Base-by-base conservation (phyloP, 92 coral and sea anemone species). In the Actinernus sp. region DNA sequence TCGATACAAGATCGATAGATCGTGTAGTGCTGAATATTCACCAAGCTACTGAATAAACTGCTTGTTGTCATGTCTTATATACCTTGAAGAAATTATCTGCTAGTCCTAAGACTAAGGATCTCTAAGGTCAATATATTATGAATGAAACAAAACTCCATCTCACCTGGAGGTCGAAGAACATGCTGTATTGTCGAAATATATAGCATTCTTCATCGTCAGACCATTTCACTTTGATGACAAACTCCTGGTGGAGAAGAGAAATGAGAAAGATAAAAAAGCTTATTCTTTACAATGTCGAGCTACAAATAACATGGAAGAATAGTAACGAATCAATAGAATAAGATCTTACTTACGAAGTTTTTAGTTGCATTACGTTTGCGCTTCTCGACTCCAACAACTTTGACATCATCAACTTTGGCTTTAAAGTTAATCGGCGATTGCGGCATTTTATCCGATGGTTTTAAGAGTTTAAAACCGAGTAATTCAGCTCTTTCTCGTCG, bases 141-240 rank as follows among this genome's bases (percentile, higher is more conserved):
- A n/a, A n/a, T n/a, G n/a, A n/a, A n/a, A n/a, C n/a, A n/a, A n/a
- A n/a, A n/a, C n/a, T n/a, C n/a, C n/a, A n/a, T 22, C 84, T 83
- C 70, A 94, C 98, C 91, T 87, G 92, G 23, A 94, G 58, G 49
- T 94, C 97, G 58, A 94, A 94, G 69, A 94, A 81, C 98, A 94
- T 94, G 71, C 97, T 91, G 63, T 94, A 94, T 18, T 97, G 90
- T 24, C 98, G 89, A 29, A 87, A 87, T 68, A 94, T 83, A 14
- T 66, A 68, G 71, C 76, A 81, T 44, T 84, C 79, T 52, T 78
- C 76, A 16, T 88, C 97, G 60, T 91, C 78, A 1, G 84, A 62
- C 91, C 97, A 94, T 19, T 57, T 83, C 4, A 94, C 81, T 52
- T 55, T 78, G 23, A 94, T 55, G 36, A 87, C 86, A 26, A 87